These are phyloP conservation scores for Campylomormyrus numenius DNA, from an alignment of 2,113 vertebrate genomes.

Conservation along the genomic window DNA sequence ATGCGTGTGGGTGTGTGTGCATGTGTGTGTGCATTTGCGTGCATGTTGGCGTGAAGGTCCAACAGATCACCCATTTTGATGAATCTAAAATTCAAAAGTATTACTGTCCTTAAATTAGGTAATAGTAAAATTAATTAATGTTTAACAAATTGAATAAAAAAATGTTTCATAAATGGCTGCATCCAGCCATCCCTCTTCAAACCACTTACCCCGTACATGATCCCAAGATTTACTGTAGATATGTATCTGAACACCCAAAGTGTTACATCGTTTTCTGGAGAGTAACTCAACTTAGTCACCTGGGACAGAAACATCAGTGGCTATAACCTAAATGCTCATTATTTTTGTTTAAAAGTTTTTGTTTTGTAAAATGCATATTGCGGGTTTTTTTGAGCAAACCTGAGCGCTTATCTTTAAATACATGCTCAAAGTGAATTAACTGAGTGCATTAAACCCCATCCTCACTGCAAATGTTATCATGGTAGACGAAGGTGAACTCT, in stretches of 20 bases:
- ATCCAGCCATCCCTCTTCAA: neutral
- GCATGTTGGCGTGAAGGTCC: neutral
- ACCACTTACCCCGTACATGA: neutral
- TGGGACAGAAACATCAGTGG: neutral
- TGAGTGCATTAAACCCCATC: neutral
- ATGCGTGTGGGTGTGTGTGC: neutral
- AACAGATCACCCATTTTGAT: neutral
- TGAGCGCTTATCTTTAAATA: neutral
- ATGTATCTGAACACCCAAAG: neutral
- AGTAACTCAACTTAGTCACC: neutral
- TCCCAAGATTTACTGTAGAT: neutral
- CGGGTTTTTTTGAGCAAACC: neutral
- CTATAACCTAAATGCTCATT: neutral
- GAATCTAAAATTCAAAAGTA: neutral
- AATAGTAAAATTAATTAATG: neutral
- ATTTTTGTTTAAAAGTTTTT: neutral
- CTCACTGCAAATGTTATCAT: neutral
- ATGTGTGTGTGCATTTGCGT: neutral
- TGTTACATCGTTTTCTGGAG: neutral
- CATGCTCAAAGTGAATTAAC: neutral
- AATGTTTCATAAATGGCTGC: neutral
- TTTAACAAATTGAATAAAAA: neutral
- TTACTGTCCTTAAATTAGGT: neutral
- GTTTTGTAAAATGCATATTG: neutral
- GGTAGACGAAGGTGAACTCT: neutral